Evolutionary conservation across 1,140 invertebrate genomes (phyloP).

Genomic region (Cardiocondyla obscurior): DNA sequence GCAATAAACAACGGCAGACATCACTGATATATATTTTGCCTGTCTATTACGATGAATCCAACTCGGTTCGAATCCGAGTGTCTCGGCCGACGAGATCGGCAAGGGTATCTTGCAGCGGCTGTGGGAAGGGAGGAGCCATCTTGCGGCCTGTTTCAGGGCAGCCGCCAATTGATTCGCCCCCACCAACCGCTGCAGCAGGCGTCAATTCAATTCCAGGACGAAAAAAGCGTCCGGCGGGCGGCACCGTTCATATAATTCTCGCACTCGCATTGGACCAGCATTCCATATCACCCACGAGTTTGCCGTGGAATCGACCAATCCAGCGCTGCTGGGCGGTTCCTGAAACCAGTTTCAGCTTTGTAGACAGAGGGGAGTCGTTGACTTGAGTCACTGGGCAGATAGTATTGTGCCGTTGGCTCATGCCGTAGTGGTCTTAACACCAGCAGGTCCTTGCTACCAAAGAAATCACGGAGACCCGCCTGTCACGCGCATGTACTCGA

Average conservation of each 20-base stretch:
- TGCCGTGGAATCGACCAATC: slow-evolving; percentile 53
- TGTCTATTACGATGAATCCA: slow-evolving; percentile 41
- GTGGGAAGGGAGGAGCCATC: slow-evolving; percentile 82
- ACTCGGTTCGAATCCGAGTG: slow-evolving; percentile 52
- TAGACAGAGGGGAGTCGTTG: slow-evolving; percentile 77
- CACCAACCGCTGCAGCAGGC: slow-evolving; percentile 72
- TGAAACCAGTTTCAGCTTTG: slow-evolving; percentile 77
- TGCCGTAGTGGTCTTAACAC: slow-evolving; percentile 79
- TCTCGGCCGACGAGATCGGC: slow-evolving; percentile 56
- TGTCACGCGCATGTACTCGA: slow-evolving; percentile 50
- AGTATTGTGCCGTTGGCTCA: slow-evolving; percentile 84
- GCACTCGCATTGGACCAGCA: slow-evolving; percentile 71
- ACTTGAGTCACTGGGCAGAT: slow-evolving; percentile 79
- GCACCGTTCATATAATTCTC: slow-evolving; percentile 66
- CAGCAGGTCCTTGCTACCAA: slow-evolving; percentile 74
- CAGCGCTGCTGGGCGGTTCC: slow-evolving; percentile 73
- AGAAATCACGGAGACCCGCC: slow-evolving; percentile 59
- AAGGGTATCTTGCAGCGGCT: slow-evolving; percentile 75
- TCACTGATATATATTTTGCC: slow-evolving; percentile 40
- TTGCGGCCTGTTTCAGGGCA: slow-evolving; percentile 82
- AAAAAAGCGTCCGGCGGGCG: slow-evolving; percentile 76
- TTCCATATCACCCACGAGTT: slow-evolving; percentile 61
- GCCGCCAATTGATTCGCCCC: slow-evolving; percentile 83
- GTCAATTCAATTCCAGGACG: slow-evolving; percentile 80
- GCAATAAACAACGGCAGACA: slow-evolving; percentile 26